Evolutionary conservation across 1,140 invertebrate species (phyloP).

Genomic region (Drosophila santomea): DNA sequence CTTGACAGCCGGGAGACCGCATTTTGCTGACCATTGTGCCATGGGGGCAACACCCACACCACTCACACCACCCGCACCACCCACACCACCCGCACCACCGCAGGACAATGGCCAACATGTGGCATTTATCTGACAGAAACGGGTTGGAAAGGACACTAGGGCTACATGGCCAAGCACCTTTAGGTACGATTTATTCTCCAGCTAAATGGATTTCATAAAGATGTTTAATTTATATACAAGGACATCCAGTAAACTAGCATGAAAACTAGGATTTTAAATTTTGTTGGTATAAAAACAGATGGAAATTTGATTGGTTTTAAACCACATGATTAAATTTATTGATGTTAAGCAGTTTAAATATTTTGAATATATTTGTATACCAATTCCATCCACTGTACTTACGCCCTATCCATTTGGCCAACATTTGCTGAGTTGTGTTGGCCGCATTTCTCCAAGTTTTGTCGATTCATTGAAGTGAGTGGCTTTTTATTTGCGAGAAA

Average conservation of each 20-base stretch:
- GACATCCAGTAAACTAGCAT: too few relatives aligned
- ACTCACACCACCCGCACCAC: neutral
- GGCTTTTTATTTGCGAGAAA: slow-evolving; percentile 78
- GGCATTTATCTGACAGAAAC: neutral
- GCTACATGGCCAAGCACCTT: too few relatives aligned
- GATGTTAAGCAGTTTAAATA: neutral
- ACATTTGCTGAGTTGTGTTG: slow-evolving; percentile 57
- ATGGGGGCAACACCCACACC: slow-evolving; percentile 1
- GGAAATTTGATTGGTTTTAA: too few relatives aligned
- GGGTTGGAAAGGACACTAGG: neutral
- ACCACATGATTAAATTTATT: too few relatives aligned
- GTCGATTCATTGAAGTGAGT: slow-evolving; percentile 83
- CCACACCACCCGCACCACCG: neutral
- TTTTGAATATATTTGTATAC: neutral
- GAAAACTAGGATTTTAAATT: too few relatives aligned
- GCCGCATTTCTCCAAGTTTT: slow-evolving; percentile 53
- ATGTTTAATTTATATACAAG: too few relatives aligned
- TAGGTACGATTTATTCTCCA: neutral
- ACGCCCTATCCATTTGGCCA: slow-evolving; percentile 23
- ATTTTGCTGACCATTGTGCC: slow-evolving; percentile 56
- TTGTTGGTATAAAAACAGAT: too few relatives aligned
- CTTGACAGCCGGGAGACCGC: slow-evolving; percentile 71
- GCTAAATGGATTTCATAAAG: too few relatives aligned
- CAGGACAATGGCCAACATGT: slow-evolving; percentile 18
- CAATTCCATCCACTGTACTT: slow-evolving; percentile 12